Percentiles rank a stretch among this genome's conserved stretches.
These are phyloP conservation scores for Dryomyza anilis DNA, from an alignment of 2,888 invertebrate species.

Conservation along the genomic window DNA sequence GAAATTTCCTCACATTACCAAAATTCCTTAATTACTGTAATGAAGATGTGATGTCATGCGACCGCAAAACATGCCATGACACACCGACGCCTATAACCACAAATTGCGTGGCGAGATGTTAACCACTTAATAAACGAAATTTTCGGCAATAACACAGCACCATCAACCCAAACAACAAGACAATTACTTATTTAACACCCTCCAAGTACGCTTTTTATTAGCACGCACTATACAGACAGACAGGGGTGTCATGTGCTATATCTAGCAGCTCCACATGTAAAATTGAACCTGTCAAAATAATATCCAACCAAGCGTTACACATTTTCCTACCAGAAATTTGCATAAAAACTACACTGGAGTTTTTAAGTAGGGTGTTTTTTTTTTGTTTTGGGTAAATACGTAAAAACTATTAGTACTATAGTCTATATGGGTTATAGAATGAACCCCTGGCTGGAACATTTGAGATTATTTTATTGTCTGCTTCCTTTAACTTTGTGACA, in stretches of 20 bases:
- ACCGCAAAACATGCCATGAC: neutral
- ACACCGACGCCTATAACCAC: neutral
- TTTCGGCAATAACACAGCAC: too few species aligned
- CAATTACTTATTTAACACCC: constrained; percentile 39
- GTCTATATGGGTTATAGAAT: neutral
- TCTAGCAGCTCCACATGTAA: neutral
- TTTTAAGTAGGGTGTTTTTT: neutral
- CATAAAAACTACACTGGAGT: neutral
- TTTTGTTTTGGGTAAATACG: neutral
- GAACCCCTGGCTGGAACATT: too few species aligned
- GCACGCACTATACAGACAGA: too few species aligned
- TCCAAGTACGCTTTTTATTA: constrained; percentile 20
- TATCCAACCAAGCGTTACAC: neutral
- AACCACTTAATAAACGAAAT: constrained; percentile 38
- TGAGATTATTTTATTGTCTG: neutral
- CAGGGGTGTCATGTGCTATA: neutral
- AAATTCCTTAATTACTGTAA: constrained; percentile 9
- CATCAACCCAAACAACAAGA: too few species aligned
- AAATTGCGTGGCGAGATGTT: constrained; percentile 3
- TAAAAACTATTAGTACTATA: neutral
- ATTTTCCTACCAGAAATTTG: neutral
- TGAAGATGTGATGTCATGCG: constrained; percentile 15
- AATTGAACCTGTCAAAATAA: neutral
- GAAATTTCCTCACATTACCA: too few species aligned
- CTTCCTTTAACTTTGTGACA: neutral